phyloP scores from a whole-genome alignment of 2,888 invertebrate species.

The Phyto melanocephala region DNA sequence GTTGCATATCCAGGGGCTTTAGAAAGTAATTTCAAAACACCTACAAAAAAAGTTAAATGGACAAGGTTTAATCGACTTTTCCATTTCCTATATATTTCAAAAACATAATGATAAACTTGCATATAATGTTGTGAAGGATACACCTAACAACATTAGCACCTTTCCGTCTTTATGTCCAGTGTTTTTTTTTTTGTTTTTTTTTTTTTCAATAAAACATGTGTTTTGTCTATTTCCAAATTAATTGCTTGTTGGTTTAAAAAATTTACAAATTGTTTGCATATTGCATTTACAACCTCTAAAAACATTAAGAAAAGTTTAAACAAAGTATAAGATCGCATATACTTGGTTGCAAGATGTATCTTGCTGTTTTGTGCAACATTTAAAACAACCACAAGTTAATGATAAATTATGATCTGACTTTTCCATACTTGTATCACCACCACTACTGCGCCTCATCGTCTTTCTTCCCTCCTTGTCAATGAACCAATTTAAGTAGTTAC shows the following conservation, averaged over 20 bases:
- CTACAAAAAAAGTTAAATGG: too few species aligned
- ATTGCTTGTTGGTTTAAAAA: constrained; percentile 55
- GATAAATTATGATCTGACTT: constrained; percentile 62
- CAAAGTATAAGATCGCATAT: constrained; percentile 8
- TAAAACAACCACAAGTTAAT: constrained; percentile 57
- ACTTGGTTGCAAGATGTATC: constrained; percentile 40
- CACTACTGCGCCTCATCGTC: not conserved
- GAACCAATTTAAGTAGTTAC: constrained; percentile 38
- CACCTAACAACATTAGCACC: not conserved
- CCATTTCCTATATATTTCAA: too few species aligned
- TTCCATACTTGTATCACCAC: constrained; percentile 3
- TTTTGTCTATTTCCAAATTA: constrained; percentile 62
- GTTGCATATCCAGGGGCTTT: too few species aligned
- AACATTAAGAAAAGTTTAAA: not conserved
- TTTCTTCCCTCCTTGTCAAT: not conserved
- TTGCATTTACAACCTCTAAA: constrained; percentile 25
- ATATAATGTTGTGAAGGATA: too few species aligned
- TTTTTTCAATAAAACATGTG: constrained; percentile 41
- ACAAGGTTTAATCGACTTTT: too few species aligned
- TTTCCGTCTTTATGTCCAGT: not conserved
- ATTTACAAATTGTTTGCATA: constrained; percentile 57
- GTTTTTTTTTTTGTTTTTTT: not conserved
- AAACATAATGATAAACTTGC: too few species aligned
- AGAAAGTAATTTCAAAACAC: too few species aligned
- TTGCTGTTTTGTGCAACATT: constrained; percentile 60